Conservation (phyloP, 2,797 vertebrate genomes). For the Cynopterus sphinx region DNA sequence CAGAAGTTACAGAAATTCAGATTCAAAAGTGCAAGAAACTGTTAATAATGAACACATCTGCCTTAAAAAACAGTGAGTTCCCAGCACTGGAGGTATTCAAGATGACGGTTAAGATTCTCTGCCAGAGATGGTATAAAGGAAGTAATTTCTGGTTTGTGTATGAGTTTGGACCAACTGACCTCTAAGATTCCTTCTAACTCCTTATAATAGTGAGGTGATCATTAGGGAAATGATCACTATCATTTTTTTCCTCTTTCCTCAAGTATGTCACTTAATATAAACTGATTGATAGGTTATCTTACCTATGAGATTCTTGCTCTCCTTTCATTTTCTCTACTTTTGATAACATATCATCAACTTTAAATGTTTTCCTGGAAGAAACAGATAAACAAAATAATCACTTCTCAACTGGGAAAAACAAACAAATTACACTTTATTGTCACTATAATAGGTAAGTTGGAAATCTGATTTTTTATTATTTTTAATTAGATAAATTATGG, state of each 20-base stretch:
- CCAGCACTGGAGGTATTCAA: background rate
- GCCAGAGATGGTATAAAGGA: background rate
- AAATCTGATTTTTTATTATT: constrained; percentile 63
- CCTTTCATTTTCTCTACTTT: constrained; percentile 97
- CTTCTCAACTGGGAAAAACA: constrained; percentile 76
- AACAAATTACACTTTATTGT: constrained; percentile 66
- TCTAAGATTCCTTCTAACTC: constrained; percentile 39
- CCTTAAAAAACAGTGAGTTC: background rate
- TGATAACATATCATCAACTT: constrained; percentile 97
- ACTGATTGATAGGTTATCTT: constrained; percentile 78
- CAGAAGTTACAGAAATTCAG: constrained; percentile 6
- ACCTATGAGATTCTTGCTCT: constrained; percentile 98
- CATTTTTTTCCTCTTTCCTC: constrained; percentile 53
- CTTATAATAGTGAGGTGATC: constrained; percentile 16
- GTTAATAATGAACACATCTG: background rate
- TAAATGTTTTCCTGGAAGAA: constrained; percentile 94
- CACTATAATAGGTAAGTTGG: constrained; percentile 56
- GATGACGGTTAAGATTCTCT: constrained; percentile 25
- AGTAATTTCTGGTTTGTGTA: constrained; percentile 39
- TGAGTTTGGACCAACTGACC: constrained; percentile 35
- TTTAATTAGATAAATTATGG: constrained; percentile 52
- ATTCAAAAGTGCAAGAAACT: constrained; percentile 26
- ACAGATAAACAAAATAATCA: constrained; percentile 81
- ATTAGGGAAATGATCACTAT: constrained; percentile 41
- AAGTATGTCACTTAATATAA: constrained; percentile 58